Conservation (phyloP, 2,888 invertebrate genomes). For the Timandra comae region DNA sequence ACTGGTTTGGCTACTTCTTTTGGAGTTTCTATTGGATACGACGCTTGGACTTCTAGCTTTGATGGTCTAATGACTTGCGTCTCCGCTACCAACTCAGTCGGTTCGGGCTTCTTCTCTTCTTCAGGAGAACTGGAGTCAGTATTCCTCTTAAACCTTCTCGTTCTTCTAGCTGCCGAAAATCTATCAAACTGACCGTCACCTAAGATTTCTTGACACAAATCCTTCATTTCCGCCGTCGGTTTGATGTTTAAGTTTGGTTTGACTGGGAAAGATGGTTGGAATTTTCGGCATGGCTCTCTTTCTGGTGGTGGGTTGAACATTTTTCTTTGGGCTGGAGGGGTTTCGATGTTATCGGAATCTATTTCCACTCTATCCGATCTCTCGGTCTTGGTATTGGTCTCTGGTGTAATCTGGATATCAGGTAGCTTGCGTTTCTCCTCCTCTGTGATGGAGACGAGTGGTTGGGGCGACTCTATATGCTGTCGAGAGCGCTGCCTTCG, state of each 20-base stretch:
- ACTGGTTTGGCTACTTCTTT: conserved; percentile 56
- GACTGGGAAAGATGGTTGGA: conserved; percentile 51
- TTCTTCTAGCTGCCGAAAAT: conserved; percentile 87
- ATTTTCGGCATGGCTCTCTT: conserved; percentile 76
- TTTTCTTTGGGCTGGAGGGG: conserved; percentile 88
- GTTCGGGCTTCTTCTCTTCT: conserved; percentile 71
- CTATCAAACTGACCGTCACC: conserved; percentile 90
- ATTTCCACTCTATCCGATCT: conserved; percentile 84
- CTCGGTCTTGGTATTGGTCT: conserved; percentile 32
- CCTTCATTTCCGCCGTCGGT: conserved; percentile 57
- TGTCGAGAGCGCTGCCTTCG: conserved; percentile 76
- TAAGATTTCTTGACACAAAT: conserved; percentile 72
- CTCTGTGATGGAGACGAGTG: conserved; percentile 78
- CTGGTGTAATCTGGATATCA: conserved; percentile 56
- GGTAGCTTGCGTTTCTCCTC: conserved; percentile 78
- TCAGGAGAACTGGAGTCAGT: conserved; percentile 77
- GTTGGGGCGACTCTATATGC: conserved; percentile 54
- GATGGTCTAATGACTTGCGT: conserved; percentile 71
- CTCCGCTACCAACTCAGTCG: conserved; percentile 69
- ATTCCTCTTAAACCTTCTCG: conserved; percentile 85
- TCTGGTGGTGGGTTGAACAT: conserved; percentile 80
- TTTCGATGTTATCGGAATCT: conserved; percentile 93
- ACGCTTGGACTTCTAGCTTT: conserved; percentile 70
- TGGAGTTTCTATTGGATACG: conserved; percentile 61
- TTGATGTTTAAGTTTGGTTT: conserved; percentile 42